Percentiles rank a stretch among this genome's conserved stretches.
phyloP scores from a whole-genome alignment of 2,888 invertebrate species.

The Andrena bicolor region DNA sequence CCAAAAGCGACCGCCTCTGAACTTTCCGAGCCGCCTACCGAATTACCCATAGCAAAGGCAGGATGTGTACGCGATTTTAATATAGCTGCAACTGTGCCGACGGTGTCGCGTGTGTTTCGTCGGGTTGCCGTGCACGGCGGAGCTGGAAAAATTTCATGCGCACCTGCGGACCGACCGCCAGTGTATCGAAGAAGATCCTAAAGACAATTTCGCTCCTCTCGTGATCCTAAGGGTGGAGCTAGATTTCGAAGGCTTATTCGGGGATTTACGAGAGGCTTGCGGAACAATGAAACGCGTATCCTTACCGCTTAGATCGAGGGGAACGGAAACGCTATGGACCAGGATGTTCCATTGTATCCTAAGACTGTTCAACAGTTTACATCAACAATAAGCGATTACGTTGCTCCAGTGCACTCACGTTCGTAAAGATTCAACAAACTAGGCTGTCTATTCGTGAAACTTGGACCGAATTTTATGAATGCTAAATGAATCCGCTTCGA shows the following conservation, averaged over 20 bases:
- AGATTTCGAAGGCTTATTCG: conserved; percentile 36
- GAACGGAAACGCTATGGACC: no score
- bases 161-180: conserved; percentile 13
- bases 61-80: conserved; percentile 60
- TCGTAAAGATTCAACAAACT: no score
- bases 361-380: no score
- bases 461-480: neutral
- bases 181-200: conserved; percentile 5
- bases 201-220: conserved; percentile 10
- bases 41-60: conserved; percentile 51
- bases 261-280: conserved; percentile 1
- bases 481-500: neutral
- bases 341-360: no score
- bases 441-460: no score
- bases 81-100: conserved; percentile 28
- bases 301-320: neutral
- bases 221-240: neutral
- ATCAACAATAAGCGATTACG: no score
- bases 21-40: conserved; percentile 64
- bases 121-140: neutral
- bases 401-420: no score
- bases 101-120: no score
- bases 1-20: conserved; percentile 38
- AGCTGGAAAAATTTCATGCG: conserved; percentile 40
- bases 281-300: neutral